Evolutionary conservation across 2,113 vertebrate species (phyloP).

Genomic region (Xiphophorus couchianus): DNA sequence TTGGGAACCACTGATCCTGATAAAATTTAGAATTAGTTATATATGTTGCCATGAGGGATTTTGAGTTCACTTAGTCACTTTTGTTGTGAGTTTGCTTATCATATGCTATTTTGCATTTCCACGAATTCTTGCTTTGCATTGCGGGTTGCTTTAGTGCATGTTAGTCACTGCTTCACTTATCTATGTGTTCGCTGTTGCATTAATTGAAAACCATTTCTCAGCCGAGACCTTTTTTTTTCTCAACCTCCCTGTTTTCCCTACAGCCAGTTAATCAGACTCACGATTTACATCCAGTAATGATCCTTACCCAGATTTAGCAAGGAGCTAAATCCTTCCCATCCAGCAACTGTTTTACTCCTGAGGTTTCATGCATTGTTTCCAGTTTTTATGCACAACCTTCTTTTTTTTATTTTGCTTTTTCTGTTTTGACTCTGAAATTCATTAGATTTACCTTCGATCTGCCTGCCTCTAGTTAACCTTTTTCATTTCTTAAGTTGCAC

Average conservation of each 20-base stretch:
- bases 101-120: neutral
- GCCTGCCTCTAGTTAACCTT: too few relatives aligned
- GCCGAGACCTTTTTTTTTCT: too few relatives aligned
- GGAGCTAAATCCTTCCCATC: too few relatives aligned
- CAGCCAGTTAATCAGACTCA: neutral
- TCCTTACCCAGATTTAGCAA: neutral
- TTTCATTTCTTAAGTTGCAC: too few relatives aligned
- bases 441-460: too few relatives aligned
- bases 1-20: neutral
- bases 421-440: too few relatives aligned
- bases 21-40: neutral
- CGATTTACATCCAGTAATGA: neutral
- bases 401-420: too few relatives aligned
- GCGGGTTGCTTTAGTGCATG: too few relatives aligned
- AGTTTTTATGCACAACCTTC: too few relatives aligned
- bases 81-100: neutral
- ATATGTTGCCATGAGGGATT: neutral
- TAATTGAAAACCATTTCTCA: too few relatives aligned
- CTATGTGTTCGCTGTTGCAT: neutral
- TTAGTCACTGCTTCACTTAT: neutral
- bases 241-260: neutral
- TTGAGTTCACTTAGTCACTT: neutral
- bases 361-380: too few relatives aligned
- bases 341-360: too few relatives aligned
- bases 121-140: neutral